phyloP scores from a whole-genome alignment of 1,140 invertebrate genomes.

The Papilio machaon region DNA sequence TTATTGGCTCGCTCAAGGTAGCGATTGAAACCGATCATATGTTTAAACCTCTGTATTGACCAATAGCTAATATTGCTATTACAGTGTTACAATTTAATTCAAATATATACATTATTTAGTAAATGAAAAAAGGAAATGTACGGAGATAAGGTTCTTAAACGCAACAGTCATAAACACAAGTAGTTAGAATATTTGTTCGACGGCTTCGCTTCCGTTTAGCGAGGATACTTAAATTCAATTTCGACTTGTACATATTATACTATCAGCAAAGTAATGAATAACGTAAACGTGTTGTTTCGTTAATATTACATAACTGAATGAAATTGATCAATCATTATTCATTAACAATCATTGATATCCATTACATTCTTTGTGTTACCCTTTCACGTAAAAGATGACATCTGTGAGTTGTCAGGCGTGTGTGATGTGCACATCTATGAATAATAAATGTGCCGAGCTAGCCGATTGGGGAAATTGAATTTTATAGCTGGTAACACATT shows the following conservation, averaged over 20 bases:
- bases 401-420: slow-evolving; percentile 78
- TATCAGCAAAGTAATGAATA: background rate
- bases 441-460: slow-evolving; percentile 80
- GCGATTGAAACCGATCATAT: slow-evolving; percentile 51
- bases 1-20: slow-evolving; percentile 67
- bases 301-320: background rate
- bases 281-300: background rate
- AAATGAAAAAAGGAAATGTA: background rate
- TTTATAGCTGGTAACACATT: slow-evolving; percentile 81
- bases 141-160: background rate
- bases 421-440: slow-evolving; percentile 78
- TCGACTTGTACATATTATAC: background rate
- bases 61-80: background rate
- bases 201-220: background rate
- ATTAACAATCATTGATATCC: slow-evolving; percentile 54
- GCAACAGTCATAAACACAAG: no score
- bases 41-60: slow-evolving; percentile 17
- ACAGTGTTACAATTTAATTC: background rate
- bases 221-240: background rate
- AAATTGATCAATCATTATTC: background rate
- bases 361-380: slow-evolving; percentile 73
- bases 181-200: no score
- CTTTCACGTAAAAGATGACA: slow-evolving; percentile 81
- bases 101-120: background rate
- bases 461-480: slow-evolving; percentile 82